These are phyloP conservation scores for Leucophenga maculata DNA, from an alignment of 2,888 invertebrate species.

Conservation along the genomic window DNA sequence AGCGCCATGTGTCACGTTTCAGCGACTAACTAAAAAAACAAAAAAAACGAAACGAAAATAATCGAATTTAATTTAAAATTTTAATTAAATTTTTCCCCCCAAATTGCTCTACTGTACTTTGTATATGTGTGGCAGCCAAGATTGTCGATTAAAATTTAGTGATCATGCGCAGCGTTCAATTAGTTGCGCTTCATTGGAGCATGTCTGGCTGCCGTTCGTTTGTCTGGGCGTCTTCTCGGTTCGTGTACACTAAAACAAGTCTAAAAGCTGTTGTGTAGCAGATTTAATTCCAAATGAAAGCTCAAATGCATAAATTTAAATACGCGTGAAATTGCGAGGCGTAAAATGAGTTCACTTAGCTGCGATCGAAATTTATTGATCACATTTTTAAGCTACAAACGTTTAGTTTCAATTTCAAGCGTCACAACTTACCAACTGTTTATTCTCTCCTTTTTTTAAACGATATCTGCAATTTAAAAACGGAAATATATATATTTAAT, in stretches of 20 bases:
- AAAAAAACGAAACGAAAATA: neutral
- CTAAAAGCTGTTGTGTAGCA: neutral
- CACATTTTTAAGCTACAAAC: neutral
- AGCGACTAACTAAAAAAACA: slow-evolving; percentile 3
- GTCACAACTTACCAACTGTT: neutral
- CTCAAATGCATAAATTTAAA: neutral
- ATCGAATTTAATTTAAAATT: neutral
- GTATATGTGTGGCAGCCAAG: too few species aligned
- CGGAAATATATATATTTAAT: neutral
- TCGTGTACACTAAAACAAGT: neutral
- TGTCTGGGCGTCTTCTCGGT: neutral
- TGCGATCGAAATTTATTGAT: neutral
- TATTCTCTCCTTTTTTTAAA: neutral
- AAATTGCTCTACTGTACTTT: neutral
- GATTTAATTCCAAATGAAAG: too few species aligned
- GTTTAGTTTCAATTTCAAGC: neutral
- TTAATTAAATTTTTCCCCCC: slow-evolving; percentile 1
- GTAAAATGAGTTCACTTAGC: too few species aligned
- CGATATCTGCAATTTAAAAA: neutral
- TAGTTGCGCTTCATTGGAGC: slow-evolving; percentile 20
- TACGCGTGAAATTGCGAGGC: slow-evolving; percentile 1
- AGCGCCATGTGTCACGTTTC: slow-evolving; percentile 47
- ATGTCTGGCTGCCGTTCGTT: neutral
- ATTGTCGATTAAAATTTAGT: too few species aligned
- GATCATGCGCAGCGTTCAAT: slow-evolving; percentile 4